These are phyloP conservation scores for Osmerus eperlanus DNA, from an alignment of 2,113 vertebrate species.

Conservation along the genomic window DNA sequence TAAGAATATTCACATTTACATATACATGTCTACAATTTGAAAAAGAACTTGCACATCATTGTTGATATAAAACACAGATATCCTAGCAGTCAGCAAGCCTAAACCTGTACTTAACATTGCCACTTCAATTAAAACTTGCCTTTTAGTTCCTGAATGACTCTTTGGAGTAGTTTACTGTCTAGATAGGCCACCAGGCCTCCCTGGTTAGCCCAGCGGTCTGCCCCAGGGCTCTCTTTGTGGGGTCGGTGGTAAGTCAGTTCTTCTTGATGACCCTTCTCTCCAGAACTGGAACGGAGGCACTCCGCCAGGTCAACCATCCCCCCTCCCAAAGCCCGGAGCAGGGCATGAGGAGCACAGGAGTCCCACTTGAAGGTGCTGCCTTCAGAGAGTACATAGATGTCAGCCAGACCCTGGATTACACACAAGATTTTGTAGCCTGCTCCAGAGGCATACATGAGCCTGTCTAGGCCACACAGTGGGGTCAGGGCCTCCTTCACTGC, in stretches of 20 bases:
- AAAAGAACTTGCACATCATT: constrained; percentile 22
- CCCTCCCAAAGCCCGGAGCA: constrained; percentile 75
- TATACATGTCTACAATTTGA: constrained; percentile 25
- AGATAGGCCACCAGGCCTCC: constrained; percentile 73
- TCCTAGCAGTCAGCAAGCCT: constrained; percentile 1
- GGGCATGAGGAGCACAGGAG: constrained; percentile 72
- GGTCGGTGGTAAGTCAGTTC: constrained; percentile 73
- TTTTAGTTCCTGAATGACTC: constrained; percentile 55
- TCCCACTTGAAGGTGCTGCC: constrained; percentile 80
- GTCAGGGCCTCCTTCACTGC: constrained; percentile 61
- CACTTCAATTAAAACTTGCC: constrained; percentile 52
- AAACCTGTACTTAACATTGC: neutral
- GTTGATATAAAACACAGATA: constrained; percentile 37
- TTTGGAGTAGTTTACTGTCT: constrained; percentile 58
- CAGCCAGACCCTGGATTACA: constrained; percentile 71
- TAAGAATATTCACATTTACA: constrained; percentile 16
- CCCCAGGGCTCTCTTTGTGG: constrained; percentile 43
- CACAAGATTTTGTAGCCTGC: constrained; percentile 80
- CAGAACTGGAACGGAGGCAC: constrained; percentile 41
- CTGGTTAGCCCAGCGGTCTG: constrained; percentile 71
- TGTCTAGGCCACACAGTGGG: constrained; percentile 52
- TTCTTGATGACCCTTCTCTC: constrained; percentile 7
- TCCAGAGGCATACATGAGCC: constrained; percentile 68
- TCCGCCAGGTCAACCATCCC: constrained; percentile 61
- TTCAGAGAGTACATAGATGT: constrained; percentile 74